Percentiles rank a stretch among this genome's conserved stretches.
Conservation (phyloP, 2,113 vertebrate species). For the Micronycteris hirsuta region DNA sequence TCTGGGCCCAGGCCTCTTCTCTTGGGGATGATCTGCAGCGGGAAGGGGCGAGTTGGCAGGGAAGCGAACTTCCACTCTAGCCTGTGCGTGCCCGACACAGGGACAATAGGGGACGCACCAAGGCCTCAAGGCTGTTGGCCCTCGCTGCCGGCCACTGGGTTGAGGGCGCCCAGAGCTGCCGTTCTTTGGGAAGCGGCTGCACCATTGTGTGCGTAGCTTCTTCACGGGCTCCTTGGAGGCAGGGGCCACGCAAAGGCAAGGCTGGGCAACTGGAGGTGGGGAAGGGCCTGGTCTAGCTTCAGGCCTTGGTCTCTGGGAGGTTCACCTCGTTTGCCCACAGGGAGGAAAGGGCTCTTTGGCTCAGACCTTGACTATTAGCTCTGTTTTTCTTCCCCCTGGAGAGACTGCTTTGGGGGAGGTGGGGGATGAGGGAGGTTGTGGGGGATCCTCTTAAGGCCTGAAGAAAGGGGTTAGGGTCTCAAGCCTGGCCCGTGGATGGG, state of each 20-base stretch:
- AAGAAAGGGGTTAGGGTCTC: neutral
- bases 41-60: neutral
- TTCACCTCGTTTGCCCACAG: neutral
- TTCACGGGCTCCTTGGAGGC: neutral
- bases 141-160: neutral
- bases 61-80: neutral
- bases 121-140: neutral
- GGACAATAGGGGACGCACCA: neutral
- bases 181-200: neutral
- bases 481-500: neutral
- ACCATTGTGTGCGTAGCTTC: conserved; percentile 30
- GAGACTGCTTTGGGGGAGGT: neutral
- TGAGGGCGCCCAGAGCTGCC: neutral
- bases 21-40: neutral
- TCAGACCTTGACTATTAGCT: neutral
- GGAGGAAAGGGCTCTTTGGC: neutral
- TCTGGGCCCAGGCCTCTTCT: neutral
- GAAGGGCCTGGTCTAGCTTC: neutral
- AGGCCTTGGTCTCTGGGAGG: neutral
- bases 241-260: neutral
- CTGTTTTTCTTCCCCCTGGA: neutral
- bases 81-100: fast-evolving
- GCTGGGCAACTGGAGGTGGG: neutral
- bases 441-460: neutral
- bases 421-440: neutral